Evolutionary conservation across 2,113 vertebrate genomes (phyloP).

Genomic region (Paracanthobrama guichenoti): DNA sequence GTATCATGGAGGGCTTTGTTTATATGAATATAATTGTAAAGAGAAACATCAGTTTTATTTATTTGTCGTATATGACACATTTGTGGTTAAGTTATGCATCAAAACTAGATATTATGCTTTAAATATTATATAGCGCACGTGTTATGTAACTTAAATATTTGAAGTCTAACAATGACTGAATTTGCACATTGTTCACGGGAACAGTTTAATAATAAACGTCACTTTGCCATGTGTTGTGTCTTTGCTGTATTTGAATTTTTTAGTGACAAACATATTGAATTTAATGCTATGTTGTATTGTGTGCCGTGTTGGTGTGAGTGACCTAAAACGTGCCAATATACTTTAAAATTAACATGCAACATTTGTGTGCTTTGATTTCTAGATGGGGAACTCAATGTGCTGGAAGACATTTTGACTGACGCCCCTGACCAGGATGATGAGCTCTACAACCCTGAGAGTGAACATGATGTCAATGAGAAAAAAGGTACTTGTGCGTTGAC

Average conservation of each 20-base stretch:
- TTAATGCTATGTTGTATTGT: neutral
- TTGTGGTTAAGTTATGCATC: neutral
- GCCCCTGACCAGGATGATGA: constrained; percentile 98
- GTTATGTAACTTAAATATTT: neutral
- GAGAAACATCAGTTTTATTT: neutral
- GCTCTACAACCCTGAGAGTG: constrained; percentile 94
- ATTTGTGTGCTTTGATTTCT: constrained; percentile 52
- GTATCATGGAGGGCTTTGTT: neutral
- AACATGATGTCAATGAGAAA: constrained; percentile 91
- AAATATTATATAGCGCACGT: too few species aligned
- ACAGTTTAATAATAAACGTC: neutral
- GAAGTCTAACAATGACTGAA: neutral
- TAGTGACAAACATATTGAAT: neutral
- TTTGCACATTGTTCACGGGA: neutral
- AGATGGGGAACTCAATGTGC: constrained; percentile 96
- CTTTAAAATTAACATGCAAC: neutral
- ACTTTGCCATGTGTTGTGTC: too few species aligned
- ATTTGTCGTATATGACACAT: neutral
- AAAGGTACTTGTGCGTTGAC: constrained; percentile 77
- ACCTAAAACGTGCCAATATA: neutral
- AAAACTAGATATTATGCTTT: neutral
- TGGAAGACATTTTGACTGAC: constrained; percentile 97
- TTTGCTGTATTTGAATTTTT: neutral
- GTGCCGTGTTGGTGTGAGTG: neutral
- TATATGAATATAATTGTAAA: neutral